These are phyloP conservation scores for Nephrotoma flavescens DNA, from an alignment of 2,888 invertebrate genomes.

Conservation along the genomic window DNA sequence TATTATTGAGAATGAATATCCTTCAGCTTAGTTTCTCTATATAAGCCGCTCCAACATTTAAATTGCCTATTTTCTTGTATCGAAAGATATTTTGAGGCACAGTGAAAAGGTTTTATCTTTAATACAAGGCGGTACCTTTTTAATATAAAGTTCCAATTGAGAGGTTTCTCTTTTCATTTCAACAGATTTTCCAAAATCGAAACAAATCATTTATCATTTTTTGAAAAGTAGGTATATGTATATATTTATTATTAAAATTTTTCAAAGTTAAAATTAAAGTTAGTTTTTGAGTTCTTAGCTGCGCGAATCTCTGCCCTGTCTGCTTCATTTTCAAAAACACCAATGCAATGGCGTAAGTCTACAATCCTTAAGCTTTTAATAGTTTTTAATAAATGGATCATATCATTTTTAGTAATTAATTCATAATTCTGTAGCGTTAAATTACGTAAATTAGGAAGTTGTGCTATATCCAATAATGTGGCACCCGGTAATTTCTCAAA, in stretches of 20 bases:
- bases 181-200: too few species aligned
- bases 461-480: not conserved
- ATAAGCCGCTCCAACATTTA: too few species aligned
- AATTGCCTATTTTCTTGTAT: too few species aligned
- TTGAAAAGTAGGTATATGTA: too few species aligned
- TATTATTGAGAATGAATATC: too few species aligned
- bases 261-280: not conserved
- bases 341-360: not conserved
- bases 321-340: not conserved
- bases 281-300: not conserved
- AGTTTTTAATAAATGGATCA: not conserved
- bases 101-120: too few species aligned
- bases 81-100: too few species aligned
- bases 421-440: not conserved
- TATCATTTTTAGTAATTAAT: not conserved
- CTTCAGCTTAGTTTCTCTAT: too few species aligned
- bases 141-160: too few species aligned
- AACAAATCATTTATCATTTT: too few species aligned
- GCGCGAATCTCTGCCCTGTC: not conserved
- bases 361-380: not conserved
- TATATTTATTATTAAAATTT: not conserved
- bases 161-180: too few species aligned
- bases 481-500: not conserved
- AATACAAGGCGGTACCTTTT: too few species aligned
- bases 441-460: not conserved